phyloP scores from a whole-genome alignment of 2,797 vertebrate genomes.

The Tolypeutes matacus region DNA sequence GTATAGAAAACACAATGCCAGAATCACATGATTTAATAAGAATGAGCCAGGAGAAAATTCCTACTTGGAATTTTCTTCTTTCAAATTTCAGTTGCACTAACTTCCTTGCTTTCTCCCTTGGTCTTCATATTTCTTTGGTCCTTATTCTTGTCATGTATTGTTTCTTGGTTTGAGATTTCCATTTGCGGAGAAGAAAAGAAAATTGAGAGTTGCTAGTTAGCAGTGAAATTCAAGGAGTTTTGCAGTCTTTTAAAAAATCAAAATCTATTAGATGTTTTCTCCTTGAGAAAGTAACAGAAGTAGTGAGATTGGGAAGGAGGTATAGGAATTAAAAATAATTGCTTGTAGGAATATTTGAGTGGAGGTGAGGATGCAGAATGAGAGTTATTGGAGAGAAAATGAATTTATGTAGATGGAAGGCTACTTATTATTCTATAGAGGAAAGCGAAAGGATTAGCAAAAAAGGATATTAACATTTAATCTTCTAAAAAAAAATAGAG shows the following conservation, averaged over 20 bases:
- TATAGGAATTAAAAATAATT: not conserved
- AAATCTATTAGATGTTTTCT: not conserved
- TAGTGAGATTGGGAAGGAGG: not conserved
- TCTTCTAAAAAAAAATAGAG: constrained; percentile 22
- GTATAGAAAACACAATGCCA: not conserved
- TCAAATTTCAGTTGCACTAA: fast-evolving
- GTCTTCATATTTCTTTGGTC: not conserved
- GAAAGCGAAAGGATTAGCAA: not conserved
- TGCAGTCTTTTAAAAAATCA: not conserved
- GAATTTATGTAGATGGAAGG: constrained; percentile 20
- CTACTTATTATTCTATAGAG: not conserved
- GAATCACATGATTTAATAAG: constrained; percentile 14
- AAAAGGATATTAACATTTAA: not conserved
- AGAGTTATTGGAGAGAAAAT: not conserved
- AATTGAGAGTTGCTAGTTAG: not conserved
- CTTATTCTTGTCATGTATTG: not conserved
- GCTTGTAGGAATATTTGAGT: not conserved
- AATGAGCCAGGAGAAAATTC: not conserved
- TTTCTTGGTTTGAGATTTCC: constrained; percentile 5
- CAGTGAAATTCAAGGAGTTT: not conserved
- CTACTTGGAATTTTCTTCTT: not conserved
- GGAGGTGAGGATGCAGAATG: not conserved
- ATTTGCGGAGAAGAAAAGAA: not conserved
- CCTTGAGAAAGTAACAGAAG: not conserved
- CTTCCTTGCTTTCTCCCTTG: not conserved